Base-by-base conservation (phyloP, 2,888 invertebrate species). In the Mechanitis mazaeus region DNA sequence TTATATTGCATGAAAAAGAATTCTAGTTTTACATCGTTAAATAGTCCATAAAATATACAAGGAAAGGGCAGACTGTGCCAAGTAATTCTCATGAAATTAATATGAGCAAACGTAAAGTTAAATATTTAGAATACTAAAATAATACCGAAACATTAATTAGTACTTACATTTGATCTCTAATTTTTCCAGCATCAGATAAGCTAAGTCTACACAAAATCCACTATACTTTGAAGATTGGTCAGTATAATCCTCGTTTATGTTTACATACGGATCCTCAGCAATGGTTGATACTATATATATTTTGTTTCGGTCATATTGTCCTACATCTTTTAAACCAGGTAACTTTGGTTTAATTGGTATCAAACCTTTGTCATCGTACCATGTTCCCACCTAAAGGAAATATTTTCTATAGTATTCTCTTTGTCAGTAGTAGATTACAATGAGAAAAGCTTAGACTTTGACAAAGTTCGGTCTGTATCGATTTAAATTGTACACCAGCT, bases 201-300 rank as follows among this genome's bases (percentile, higher is more conserved):
- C 94, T 58, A 98, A 91, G 79, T 98, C 98, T 74, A 96, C 95
- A 85, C 97, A 97, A 83, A 97, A 98, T 58, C 98, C 98, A 79
- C 94, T 92, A 70, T 95, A 95, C 77, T 95, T 95, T 60, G 94
- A 93, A 54, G 91, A 90, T 73, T 94, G 93, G 28, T 93, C 93
- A 65, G 93, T 92, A 65, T 93, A 94, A 2, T 93, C 91, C 63
- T 93, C 93, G 70, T 92, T 92, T 65, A 92, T 84, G 93, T 95
- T 96, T 68, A 97, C 94, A 77, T 97, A 97, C 0, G 97, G 97
- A 67, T 96, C 94, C 79, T 97, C 97, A 78, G 95, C 92, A 69
- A 97, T 94, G 12, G 96, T 96, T 20, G 96, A 94, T 33, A 97
- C 95, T 69, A 96, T 93, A 78, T 96, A 97, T 0, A 96, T 97